Percentiles rank a stretch among this genome's conserved stretches.
These are phyloP conservation scores for Sebastes dallii DNA, from an alignment of 2,797 vertebrate genomes.

Conservation along the genomic window DNA sequence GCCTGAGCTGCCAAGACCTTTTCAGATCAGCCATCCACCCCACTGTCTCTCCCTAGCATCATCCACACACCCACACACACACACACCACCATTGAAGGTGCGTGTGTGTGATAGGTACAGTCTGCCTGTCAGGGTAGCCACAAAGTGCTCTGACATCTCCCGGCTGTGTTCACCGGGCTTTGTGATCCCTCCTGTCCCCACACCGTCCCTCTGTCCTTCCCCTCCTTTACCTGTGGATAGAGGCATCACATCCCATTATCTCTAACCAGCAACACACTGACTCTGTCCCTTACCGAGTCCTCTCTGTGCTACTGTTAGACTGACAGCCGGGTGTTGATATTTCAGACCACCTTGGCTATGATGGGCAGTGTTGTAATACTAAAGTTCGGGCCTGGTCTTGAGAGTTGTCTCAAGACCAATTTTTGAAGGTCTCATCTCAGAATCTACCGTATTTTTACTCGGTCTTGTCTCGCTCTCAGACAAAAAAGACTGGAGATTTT, in stretches of 20 bases:
- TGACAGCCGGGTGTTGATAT: neutral
- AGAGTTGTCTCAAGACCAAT: neutral
- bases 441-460: neutral
- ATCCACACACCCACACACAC: slow-evolving; percentile 7
- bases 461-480: no score
- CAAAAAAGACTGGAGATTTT: no score
- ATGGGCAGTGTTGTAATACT: neutral
- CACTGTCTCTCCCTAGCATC: neutral
- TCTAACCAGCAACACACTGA: slow-evolving; percentile 30
- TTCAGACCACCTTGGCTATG: neutral
- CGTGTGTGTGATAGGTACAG: slow-evolving; percentile 33
- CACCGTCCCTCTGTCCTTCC: neutral
- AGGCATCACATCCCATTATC: slow-evolving; percentile 69
- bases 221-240: slow-evolving; percentile 46
- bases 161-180: slow-evolving; percentile 32
- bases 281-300: neutral
- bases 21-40: slow-evolving; percentile 46
- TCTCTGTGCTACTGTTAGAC: neutral
- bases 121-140: slow-evolving; percentile 44
- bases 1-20: slow-evolving; percentile 51
- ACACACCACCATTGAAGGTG: neutral
- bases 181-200: slow-evolving; percentile 23
- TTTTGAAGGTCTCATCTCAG: neutral
- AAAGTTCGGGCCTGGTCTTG: neutral
- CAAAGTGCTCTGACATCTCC: slow-evolving; percentile 45